Evolutionary conservation across 2,113 vertebrate species (phyloP).

Genomic region (Microtus ochrogaster): DNA sequence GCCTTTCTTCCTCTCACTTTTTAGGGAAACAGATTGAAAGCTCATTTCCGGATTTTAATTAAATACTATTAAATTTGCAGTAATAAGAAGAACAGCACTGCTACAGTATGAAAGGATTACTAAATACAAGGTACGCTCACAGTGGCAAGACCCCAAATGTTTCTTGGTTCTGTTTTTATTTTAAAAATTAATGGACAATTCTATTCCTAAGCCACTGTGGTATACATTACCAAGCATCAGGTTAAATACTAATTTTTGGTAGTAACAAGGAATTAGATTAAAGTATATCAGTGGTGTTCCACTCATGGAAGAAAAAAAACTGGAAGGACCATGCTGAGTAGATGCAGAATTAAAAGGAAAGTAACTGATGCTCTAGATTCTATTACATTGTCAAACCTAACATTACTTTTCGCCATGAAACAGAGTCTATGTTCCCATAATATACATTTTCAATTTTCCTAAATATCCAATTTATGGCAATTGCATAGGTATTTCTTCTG

Average conservation of each 20-base stretch:
- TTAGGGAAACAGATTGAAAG: slow-evolving; percentile 77
- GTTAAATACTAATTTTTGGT: slow-evolving; percentile 41
- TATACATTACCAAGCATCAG: background rate
- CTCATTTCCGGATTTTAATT: slow-evolving; percentile 76
- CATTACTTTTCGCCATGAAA: background rate
- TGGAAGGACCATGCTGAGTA: background rate
- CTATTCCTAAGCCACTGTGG: slow-evolving; percentile 11
- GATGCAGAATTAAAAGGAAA: slow-evolving; percentile 11
- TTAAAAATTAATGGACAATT: background rate
- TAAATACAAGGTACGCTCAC: slow-evolving; percentile 64
- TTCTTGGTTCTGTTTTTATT: slow-evolving; percentile 46
- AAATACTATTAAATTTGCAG: slow-evolving; percentile 78
- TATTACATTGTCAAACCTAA: background rate
- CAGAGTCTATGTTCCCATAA: background rate
- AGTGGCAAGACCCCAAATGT: slow-evolving; percentile 67
- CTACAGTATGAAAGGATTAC: slow-evolving; percentile 56
- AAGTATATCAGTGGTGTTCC: background rate
- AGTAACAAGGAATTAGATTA: slow-evolving; percentile 47
- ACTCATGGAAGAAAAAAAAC: background rate
- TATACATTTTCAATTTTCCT: background rate
- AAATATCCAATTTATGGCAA: background rate
- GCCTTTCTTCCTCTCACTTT: slow-evolving; percentile 48
- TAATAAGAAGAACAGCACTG: slow-evolving; percentile 69
- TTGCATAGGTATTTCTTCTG: background rate
- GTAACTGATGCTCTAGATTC: background rate